A percentile compares a stretch with the other conserved stretches of the same genome.
These are phyloP conservation scores for Nesogale talazaci DNA, from an alignment of 2,113 vertebrate genomes.

Conservation along the genomic window DNA sequence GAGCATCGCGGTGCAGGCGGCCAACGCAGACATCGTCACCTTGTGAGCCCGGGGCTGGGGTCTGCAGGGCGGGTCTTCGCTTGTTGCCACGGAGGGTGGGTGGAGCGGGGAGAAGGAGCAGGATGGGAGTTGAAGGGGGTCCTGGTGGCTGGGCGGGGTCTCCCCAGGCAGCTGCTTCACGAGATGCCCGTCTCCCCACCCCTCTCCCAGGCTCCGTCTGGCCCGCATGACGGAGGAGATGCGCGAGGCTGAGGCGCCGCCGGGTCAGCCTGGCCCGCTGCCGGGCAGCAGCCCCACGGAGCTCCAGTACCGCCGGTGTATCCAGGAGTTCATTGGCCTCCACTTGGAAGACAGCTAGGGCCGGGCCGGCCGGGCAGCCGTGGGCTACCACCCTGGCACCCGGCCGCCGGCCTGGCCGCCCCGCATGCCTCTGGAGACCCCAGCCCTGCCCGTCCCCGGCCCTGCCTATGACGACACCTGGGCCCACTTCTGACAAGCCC, in stretches of 20 bases:
- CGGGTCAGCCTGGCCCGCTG: conserved; percentile 94
- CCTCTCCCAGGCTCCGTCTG: conserved; percentile 91
- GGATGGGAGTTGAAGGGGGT: background rate
- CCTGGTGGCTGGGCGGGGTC: background rate
- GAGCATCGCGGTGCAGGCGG: conserved; percentile 95
- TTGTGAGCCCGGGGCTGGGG: conserved; percentile 87
- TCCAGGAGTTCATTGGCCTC: conserved; percentile 98
- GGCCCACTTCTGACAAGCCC: background rate
- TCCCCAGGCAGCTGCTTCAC: background rate
- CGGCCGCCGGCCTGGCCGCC: conserved; percentile 47
- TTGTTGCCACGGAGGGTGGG: background rate
- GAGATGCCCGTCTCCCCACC: background rate
- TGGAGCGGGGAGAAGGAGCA: accelerated
- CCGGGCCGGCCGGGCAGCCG: conserved; percentile 37
- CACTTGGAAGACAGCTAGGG: conserved; percentile 94
- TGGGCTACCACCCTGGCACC: conserved; percentile 9
- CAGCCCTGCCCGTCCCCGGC: background rate
- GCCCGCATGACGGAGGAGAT: conserved; percentile 99
- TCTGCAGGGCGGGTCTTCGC: background rate
- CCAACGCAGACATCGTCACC: conserved; percentile 98
- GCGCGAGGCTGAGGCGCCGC: conserved; percentile 95
- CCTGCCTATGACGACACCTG: background rate
- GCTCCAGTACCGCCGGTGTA: conserved; percentile 97
- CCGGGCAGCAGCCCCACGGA: conserved; percentile 96
- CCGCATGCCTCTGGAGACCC: conserved; percentile 52